Conservation (phyloP, 2,797 vertebrate species). For the Enteromius radiatus region DNA sequence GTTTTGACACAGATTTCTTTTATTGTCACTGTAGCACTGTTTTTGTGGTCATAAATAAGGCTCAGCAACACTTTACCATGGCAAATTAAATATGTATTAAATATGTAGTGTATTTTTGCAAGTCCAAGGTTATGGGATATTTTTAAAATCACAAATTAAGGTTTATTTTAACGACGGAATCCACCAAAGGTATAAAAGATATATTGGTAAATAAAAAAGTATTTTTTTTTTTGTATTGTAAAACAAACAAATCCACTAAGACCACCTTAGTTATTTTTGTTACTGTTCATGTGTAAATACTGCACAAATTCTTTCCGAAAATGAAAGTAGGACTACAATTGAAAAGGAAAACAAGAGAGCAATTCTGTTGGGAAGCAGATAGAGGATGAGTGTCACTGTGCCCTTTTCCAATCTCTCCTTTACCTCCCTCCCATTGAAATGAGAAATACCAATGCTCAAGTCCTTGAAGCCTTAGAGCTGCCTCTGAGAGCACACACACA, state of each 20-base stretch:
- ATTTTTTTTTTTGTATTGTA: background rate
- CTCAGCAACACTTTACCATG: background rate
- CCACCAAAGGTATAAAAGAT: background rate
- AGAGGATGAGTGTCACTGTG: slow-evolving; percentile 54
- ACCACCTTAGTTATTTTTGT: background rate
- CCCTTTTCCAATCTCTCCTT: slow-evolving; percentile 48
- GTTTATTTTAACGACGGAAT: background rate
- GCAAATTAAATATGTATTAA: too few relatives aligned
- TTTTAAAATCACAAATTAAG: background rate
- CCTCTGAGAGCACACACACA: slow-evolving; percentile 13
- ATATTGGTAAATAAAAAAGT: background rate
- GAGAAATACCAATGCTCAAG: slow-evolving; percentile 37
- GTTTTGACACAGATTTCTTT: background rate
- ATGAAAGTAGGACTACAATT: background rate
- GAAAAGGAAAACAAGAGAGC: slow-evolving; percentile 7
- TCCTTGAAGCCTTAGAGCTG: slow-evolving; percentile 24
- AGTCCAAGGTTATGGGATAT: background rate
- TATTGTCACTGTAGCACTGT: background rate
- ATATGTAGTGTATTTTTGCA: background rate
- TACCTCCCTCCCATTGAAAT: slow-evolving; percentile 39
- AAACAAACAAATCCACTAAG: background rate
- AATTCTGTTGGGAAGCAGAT: slow-evolving; percentile 21
- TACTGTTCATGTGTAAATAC: background rate
- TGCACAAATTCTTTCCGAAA: background rate
- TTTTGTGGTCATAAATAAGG: background rate